Conservation (phyloP, 2,113 vertebrate genomes). For the Atherinomorus stipes region DNA sequence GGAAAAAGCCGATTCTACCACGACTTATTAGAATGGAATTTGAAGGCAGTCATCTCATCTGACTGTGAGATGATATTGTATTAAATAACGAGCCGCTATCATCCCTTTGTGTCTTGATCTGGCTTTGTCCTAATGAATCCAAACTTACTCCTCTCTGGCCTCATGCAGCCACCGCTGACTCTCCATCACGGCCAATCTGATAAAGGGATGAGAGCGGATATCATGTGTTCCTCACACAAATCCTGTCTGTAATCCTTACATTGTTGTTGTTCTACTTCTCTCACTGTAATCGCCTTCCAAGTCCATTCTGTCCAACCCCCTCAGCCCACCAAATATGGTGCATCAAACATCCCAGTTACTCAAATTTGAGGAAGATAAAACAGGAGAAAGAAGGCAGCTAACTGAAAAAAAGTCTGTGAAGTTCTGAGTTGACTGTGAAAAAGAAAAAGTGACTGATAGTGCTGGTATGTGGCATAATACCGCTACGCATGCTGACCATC, state of each 20-base stretch:
- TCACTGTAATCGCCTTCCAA: conserved; percentile 68
- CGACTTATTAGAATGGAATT: conserved; percentile 22
- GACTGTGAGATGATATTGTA: conserved; percentile 50
- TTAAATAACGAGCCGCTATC: conserved; percentile 45
- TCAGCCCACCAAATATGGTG: conserved; percentile 50
- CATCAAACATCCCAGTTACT: conserved; percentile 44
- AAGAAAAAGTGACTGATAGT: conserved; percentile 18
- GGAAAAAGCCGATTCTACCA: conserved; percentile 10
- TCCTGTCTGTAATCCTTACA: conserved; percentile 81
- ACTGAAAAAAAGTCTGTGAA: conserved; percentile 16
- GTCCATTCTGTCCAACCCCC: conserved; percentile 53
- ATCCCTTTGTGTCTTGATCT: conserved; percentile 51
- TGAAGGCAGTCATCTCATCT: conserved; percentile 20
- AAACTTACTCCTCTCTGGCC: conserved; percentile 54
- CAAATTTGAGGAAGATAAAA: conserved; percentile 37
- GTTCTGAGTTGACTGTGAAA: conserved; percentile 9
- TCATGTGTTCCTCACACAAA: conserved; percentile 83
- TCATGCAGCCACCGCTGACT: conserved; percentile 41
- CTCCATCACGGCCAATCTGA: conserved; percentile 78
- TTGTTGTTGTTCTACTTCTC: conserved; percentile 80
- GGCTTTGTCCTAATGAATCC: conserved; percentile 70
- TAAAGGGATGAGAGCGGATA: conserved; percentile 82
- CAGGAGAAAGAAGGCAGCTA: conserved; percentile 19
- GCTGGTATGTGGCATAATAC: conserved; percentile 41
- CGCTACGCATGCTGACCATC: conserved; percentile 57